Conservation (phyloP, 2,797 vertebrate genomes). For the Antrozous pallidus region DNA sequence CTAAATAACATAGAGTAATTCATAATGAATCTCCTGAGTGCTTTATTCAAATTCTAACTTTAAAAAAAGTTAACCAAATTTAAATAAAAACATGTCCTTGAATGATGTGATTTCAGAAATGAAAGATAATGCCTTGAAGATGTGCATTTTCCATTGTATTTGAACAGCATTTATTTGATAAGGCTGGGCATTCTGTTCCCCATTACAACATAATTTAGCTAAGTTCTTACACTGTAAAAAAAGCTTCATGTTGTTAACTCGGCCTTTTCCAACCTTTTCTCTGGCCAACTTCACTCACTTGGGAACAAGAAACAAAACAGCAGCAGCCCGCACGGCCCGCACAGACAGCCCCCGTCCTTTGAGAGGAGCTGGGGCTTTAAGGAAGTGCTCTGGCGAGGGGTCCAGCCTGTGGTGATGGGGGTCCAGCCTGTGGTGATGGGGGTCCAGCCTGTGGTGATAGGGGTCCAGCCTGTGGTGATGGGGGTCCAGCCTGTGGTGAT, state of each 20-base stretch:
- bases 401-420: background rate
- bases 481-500: background rate
- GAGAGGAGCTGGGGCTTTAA: background rate
- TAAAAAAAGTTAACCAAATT: background rate
- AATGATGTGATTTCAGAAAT: constrained; percentile 17
- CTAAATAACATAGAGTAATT: constrained; percentile 25
- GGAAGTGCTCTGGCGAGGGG: background rate
- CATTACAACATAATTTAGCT: background rate
- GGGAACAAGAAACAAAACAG: background rate
- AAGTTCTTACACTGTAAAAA: background rate
- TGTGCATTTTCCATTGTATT: background rate
- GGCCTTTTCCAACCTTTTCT: background rate
- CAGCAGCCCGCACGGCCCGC: background rate
- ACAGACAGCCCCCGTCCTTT: background rate
- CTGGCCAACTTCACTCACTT: background rate
- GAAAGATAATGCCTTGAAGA: background rate
- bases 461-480: background rate
- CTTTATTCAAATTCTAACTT: constrained; percentile 21
- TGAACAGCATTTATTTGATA: background rate
- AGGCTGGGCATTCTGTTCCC: background rate
- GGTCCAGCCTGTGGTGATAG: background rate
- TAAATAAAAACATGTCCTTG: background rate
- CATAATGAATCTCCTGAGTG: background rate
- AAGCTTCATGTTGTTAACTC: background rate
- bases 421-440: background rate